Evolutionary conservation across 2,797 vertebrate genomes (phyloP).

Genomic region (Erpetoichthys calabaricus): DNA sequence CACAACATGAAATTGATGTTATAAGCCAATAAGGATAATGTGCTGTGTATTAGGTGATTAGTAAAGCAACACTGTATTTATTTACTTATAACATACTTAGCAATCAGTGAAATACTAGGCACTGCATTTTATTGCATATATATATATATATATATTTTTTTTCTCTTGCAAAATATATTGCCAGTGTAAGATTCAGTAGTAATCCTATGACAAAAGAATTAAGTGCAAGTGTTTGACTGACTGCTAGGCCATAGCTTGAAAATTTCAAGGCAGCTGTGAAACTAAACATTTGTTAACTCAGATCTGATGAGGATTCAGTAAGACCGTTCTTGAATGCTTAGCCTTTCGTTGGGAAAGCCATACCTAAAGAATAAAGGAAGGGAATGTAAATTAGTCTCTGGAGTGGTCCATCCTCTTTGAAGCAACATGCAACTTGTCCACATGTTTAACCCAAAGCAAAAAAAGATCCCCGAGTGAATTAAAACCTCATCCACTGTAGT

Average conservation of each 20-base stretch:
- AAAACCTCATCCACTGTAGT: slow-evolving; percentile 3
- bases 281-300: slow-evolving; percentile 74
- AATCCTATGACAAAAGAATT: slow-evolving; percentile 54
- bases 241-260: slow-evolving; percentile 61
- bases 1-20: slow-evolving; percentile 51
- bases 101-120: slow-evolving; percentile 71
- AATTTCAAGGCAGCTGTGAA: slow-evolving; percentile 60
- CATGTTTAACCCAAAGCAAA: slow-evolving; percentile 16
- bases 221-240: slow-evolving; percentile 74
- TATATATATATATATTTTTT: slow-evolving; percentile 1
- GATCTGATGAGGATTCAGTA: slow-evolving; percentile 72
- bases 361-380: slow-evolving; percentile 97
- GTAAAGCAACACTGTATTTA: slow-evolving; percentile 62
- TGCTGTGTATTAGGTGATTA: slow-evolving; percentile 79
- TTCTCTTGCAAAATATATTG: slow-evolving; percentile 6
- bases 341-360: slow-evolving; percentile 99
- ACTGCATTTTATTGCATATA: slow-evolving; percentile 17
- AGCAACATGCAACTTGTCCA: slow-evolving; percentile 24
- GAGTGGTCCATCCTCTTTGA: slow-evolving; percentile 34
- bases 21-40: slow-evolving; percentile 56
- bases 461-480: slow-evolving; percentile 12
- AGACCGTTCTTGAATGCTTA: slow-evolving; percentile 81
- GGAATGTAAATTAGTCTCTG: slow-evolving; percentile 71
- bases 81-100: slow-evolving; percentile 47
- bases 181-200: slow-evolving; percentile 43